Conservation (phyloP, 2,888 invertebrate species). For the Apamea sordens region DNA sequence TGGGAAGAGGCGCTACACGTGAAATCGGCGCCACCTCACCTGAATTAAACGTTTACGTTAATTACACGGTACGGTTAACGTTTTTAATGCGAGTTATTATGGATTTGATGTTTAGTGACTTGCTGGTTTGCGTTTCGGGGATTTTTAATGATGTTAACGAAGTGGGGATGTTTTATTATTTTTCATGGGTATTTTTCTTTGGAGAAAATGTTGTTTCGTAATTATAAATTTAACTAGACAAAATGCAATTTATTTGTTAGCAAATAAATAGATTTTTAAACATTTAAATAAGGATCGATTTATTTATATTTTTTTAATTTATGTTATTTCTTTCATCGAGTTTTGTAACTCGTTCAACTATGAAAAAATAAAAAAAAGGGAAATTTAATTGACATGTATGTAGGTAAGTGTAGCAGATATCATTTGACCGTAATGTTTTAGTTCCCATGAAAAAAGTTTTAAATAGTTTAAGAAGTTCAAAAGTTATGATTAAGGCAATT, state of each 20-base stretch:
- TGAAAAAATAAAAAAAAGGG: neutral
- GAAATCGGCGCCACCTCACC: conserved; percentile 69
- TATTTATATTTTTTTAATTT: neutral
- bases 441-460: neutral
- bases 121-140: conserved; percentile 49
- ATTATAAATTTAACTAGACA: neutral
- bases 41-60: conserved; percentile 75
- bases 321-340: neutral
- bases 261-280: neutral
- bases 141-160: conserved; percentile 42
- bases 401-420: too few species aligned
- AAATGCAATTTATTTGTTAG: neutral
- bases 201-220: neutral
- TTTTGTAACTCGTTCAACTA: neutral
- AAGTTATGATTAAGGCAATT: neutral
- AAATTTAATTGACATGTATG: neutral
- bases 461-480: neutral
- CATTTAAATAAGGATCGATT: neutral
- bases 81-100: conserved; percentile 66
- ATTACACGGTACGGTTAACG: conserved; percentile 68
- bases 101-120: conserved; percentile 53
- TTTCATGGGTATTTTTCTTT: neutral
- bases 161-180: conserved; percentile 17
- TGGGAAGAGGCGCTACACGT: conserved; percentile 75
- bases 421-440: neutral